Evolutionary conservation across 2,888 invertebrate species (phyloP).

Genomic region (Heliconius hortense): DNA sequence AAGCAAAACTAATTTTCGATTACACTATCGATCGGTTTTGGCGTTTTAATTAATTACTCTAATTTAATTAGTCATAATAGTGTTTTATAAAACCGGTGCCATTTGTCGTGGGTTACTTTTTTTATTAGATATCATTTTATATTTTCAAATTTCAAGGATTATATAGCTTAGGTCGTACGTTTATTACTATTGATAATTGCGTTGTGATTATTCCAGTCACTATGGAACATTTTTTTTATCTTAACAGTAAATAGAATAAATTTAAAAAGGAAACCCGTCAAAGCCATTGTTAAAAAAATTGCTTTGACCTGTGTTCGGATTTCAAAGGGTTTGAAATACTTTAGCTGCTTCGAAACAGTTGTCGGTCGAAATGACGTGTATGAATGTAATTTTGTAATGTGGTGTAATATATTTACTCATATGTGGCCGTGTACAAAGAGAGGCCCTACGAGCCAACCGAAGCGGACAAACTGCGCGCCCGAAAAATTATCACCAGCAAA

Average conservation of each 20-base stretch:
- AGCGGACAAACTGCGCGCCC: conserved; percentile 72
- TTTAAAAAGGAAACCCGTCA: conserved; percentile 20
- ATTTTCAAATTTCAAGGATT: conserved; percentile 24
- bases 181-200: background rate
- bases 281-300: conserved; percentile 23
- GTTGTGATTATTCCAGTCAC: background rate
- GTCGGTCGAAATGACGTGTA: conserved; percentile 13
- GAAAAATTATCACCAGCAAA: conserved; percentile 80
- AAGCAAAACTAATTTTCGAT: conserved; percentile 33
- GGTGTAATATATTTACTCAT: conserved; percentile 28
- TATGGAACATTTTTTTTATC: conserved; percentile 9
- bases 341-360: conserved; percentile 20
- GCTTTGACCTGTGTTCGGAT: conserved; percentile 23
- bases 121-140: conserved; percentile 34
- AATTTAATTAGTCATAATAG: conserved; percentile 33
- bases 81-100: conserved; percentile 29
- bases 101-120: conserved; percentile 18
- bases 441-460: conserved; percentile 39
- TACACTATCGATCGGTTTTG: conserved; percentile 32
- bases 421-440: conserved; percentile 18
- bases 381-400: conserved; percentile 29
- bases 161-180: conserved; percentile 16
- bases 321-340: conserved; percentile 20
- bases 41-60: conserved; percentile 35
- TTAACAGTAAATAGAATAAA: conserved; percentile 14